These are phyloP conservation scores for Discoglossus pictus DNA, from an alignment of 2,797 vertebrate species.

Conservation along the genomic window DNA sequence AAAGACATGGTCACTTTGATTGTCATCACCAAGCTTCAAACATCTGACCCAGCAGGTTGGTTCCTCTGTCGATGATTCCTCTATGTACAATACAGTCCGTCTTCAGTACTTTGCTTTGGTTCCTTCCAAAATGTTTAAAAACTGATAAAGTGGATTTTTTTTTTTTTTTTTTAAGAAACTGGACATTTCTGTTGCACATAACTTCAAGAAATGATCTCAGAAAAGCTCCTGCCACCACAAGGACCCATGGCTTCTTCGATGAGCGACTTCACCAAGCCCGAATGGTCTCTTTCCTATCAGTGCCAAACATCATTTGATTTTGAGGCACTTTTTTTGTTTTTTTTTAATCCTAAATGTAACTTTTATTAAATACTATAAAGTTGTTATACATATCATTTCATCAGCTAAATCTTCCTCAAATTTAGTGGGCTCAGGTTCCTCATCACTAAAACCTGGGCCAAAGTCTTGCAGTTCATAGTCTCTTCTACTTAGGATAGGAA, in stretches of 20 bases:
- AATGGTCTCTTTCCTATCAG: constrained; percentile 66
- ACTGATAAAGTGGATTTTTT: constrained; percentile 9
- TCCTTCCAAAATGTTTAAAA: constrained; percentile 49
- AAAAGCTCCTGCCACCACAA: constrained; percentile 55
- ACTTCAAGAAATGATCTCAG: constrained; percentile 48
- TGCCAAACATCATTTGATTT: constrained; percentile 83
- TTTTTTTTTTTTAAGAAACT: too few relatives aligned
- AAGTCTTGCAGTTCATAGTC: constrained; percentile 92
- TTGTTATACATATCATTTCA: constrained; percentile 99
- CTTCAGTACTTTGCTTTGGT: constrained; percentile 35
- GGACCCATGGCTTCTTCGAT: constrained; percentile 72
- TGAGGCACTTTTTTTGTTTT: constrained; percentile 94
- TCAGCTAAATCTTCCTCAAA: constrained; percentile 98
- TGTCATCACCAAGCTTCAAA: constrained; percentile 81
- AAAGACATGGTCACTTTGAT: constrained; percentile 86
- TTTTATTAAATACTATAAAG: constrained; percentile 86
- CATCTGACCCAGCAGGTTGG: constrained; percentile 48
- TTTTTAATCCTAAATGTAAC: constrained; percentile 67
- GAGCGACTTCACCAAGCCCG: constrained; percentile 62
- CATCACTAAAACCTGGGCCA: constrained; percentile 90
- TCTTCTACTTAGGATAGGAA: constrained; percentile 76
- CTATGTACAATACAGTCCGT: constrained; percentile 45
- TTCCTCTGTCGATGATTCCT: constrained; percentile 27
- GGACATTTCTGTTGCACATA: constrained; percentile 45
- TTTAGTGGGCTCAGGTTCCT: constrained; percentile 84